Evolutionary conservation across 2,113 vertebrate genomes (phyloP).

Genomic region (Oceanodroma tethys): DNA sequence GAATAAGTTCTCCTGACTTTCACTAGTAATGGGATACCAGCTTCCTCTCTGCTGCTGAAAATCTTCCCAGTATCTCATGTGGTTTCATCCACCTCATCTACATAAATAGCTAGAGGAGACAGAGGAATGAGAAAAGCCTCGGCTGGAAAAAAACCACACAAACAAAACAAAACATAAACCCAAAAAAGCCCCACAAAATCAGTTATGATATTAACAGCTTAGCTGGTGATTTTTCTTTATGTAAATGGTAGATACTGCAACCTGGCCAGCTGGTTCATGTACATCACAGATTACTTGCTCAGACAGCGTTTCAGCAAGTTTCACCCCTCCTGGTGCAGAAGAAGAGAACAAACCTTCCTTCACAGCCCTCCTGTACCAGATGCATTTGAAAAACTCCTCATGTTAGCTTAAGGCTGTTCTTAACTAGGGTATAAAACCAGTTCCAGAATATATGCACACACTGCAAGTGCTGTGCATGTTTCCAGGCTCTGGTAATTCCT

Average conservation of each 20-base stretch:
- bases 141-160: fast-evolving
- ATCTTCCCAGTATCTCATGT: not conserved
- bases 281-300: not conserved
- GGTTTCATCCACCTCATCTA: not conserved
- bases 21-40: not conserved
- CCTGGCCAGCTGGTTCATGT: not conserved
- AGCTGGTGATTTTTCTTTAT: not conserved
- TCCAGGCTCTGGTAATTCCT: not conserved
- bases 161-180: not conserved
- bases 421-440: not conserved
- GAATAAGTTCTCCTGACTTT: not conserved
- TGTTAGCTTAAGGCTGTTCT: not conserved
- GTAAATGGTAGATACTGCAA: not conserved
- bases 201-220: not conserved
- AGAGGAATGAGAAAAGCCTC: not conserved
- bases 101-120: not conserved
- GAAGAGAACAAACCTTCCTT: not conserved
- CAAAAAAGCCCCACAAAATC: not conserved
- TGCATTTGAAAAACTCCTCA: not conserved
- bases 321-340: not conserved
- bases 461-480: not conserved
- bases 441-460: not conserved
- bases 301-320: not conserved
- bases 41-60: not conserved
- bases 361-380: not conserved